Conservation (phyloP, 1,140 invertebrate genomes). For the Bombus balteatus region DNA sequence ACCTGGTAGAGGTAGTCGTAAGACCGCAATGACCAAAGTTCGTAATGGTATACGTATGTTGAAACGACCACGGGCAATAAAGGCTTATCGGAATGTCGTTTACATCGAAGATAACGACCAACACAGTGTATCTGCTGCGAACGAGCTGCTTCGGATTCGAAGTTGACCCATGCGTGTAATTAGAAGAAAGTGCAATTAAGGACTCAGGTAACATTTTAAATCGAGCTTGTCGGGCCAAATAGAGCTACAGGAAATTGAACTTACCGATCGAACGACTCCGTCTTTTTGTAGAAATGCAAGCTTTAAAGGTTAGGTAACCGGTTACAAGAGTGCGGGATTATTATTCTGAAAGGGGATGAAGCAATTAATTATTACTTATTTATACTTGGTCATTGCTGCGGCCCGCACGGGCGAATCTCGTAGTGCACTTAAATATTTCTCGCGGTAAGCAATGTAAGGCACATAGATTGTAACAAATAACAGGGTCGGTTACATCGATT, state of each 20-base stretch:
- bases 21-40: slow-evolving; percentile 70
- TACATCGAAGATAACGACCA: slow-evolving; percentile 6
- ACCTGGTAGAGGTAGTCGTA: slow-evolving; percentile 63
- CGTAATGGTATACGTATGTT: slow-evolving; percentile 16
- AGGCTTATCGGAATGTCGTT: slow-evolving; percentile 29
- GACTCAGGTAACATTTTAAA: slow-evolving; percentile 59
- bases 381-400: slow-evolving; percentile 62
- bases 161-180: slow-evolving; percentile 42
- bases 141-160: neutral
- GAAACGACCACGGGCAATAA: slow-evolving; percentile 16
- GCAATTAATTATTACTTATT: slow-evolving; percentile 4
- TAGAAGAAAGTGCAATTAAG: slow-evolving; percentile 66
- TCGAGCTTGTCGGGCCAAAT: slow-evolving; percentile 45
- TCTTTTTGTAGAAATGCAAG: slow-evolving; percentile 39
- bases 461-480: slow-evolving; percentile 42
- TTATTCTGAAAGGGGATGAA: neutral
- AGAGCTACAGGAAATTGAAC: slow-evolving; percentile 20
- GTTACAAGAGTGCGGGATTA: neutral
- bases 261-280: slow-evolving; percentile 32
- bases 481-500: slow-evolving; percentile 34
- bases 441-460: slow-evolving; percentile 43
- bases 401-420: slow-evolving; percentile 39
- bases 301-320: neutral
- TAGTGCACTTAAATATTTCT: slow-evolving; percentile 59
- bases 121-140: neutral